A percentile compares a stretch with the other conserved stretches of the same genome.
Conservation (phyloP, 2,888 invertebrate species). For the Clivina fossor region DNA sequence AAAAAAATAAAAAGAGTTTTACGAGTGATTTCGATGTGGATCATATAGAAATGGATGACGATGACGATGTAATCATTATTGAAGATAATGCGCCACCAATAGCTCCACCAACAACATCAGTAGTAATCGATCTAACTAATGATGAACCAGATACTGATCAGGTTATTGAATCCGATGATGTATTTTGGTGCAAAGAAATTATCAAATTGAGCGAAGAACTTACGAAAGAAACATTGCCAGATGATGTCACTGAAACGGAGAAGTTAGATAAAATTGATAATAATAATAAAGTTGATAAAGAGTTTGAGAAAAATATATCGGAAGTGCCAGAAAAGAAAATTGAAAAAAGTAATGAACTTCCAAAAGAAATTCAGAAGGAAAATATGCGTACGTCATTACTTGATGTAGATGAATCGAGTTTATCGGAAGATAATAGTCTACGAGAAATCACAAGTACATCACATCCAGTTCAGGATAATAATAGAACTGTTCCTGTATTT, state of each 20-base stretch:
- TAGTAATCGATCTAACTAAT: slow-evolving; percentile 20
- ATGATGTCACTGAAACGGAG: no score
- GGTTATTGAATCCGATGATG: neutral
- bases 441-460: slow-evolving; percentile 28
- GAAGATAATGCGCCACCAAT: slow-evolving; percentile 7
- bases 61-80: slow-evolving; percentile 17
- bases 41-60: slow-evolving; percentile 11
- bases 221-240: no score
- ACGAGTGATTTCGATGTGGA: neutral
- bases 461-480: slow-evolving; percentile 16
- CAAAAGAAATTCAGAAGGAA: no score
- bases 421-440: slow-evolving; percentile 16
- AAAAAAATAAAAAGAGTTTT: slow-evolving; percentile 12
- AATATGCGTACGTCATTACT: no score
- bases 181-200: slow-evolving; percentile 21
- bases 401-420: no score
- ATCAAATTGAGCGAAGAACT: slow-evolving; percentile 13
- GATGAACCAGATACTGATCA: slow-evolving; percentile 19
- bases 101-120: slow-evolving; percentile 1
- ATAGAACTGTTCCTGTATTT: neutral
- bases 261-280: no score
- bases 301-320: no score
- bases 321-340: no score
- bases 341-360: no score
- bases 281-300: no score